These are phyloP conservation scores for Mantis religiosa DNA, from an alignment of 2,888 invertebrate genomes.

Conservation along the genomic window DNA sequence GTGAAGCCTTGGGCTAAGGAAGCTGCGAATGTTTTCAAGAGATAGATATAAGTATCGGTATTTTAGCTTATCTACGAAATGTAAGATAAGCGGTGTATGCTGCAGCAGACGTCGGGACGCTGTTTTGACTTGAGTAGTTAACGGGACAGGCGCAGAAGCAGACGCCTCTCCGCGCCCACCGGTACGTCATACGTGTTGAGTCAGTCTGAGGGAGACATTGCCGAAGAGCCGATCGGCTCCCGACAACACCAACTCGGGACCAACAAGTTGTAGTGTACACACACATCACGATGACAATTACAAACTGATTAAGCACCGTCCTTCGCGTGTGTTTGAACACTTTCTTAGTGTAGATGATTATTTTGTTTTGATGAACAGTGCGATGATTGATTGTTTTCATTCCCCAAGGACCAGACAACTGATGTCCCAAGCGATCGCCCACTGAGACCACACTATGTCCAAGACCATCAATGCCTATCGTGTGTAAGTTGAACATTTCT, in stretches of 20 bases:
- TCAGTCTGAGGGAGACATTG: background rate
- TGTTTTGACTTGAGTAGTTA: background rate
- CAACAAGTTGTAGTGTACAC: background rate
- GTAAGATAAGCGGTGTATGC: too few species aligned
- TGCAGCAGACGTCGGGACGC: background rate
- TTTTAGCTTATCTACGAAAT: too few species aligned
- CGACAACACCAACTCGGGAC: background rate
- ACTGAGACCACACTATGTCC: slow-evolving; percentile 56
- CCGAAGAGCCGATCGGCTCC: background rate
- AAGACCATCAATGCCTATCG: slow-evolving; percentile 86
- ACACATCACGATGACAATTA: background rate
- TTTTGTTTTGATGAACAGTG: background rate
- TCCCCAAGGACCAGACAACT: background rate
- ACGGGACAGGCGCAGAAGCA: background rate
- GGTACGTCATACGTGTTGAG: background rate
- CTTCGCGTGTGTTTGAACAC: background rate
- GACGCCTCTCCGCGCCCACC: background rate
- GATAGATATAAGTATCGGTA: too few species aligned
- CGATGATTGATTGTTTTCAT: background rate
- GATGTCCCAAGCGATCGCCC: background rate
- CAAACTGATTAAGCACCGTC: background rate
- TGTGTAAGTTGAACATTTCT: slow-evolving; percentile 64
- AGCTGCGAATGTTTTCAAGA: too few species aligned
- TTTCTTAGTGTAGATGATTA: background rate
- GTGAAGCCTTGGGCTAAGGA: too few species aligned